A percentile compares a stretch with the other conserved stretches of the same genome.
Evolutionary conservation across 2,113 vertebrate species (phyloP).

Genomic region (Microtus oregoni): DNA sequence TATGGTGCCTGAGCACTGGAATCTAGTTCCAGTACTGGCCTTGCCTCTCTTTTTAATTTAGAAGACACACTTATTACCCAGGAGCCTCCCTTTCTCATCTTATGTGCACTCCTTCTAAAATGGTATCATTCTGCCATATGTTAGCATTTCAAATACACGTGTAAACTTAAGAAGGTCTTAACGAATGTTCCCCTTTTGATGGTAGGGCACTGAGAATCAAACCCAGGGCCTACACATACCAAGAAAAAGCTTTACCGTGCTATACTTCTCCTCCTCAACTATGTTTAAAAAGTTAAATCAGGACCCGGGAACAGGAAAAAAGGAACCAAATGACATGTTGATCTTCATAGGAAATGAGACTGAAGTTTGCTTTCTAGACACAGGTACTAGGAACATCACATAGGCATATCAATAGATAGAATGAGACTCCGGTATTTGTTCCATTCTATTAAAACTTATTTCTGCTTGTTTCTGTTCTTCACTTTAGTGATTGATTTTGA

Average conservation of each 20-base stretch:
- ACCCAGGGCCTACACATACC: background rate
- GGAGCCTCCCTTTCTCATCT: background rate
- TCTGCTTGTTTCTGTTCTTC: background rate
- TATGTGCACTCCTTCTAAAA: constrained; percentile 1
- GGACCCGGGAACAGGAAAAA: background rate
- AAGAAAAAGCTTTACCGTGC: background rate
- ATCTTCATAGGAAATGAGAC: background rate
- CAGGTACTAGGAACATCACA: background rate
- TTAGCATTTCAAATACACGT: background rate
- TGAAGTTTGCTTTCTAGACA: background rate
- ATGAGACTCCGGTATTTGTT: background rate
- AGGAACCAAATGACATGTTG: background rate
- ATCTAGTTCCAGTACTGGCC: background rate
- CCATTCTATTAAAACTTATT: background rate
- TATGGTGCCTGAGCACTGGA: background rate
- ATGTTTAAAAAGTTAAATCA: background rate
- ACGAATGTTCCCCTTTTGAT: background rate
- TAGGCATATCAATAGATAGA: background rate
- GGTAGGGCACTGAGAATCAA: background rate
- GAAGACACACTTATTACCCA: background rate
- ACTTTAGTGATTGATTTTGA: constrained; percentile 20
- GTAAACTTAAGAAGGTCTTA: background rate
- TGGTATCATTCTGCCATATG: background rate
- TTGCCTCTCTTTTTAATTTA: background rate
- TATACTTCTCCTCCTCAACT: background rate